Evolutionary conservation across 2,113 vertebrate species (phyloP), one percentile per base, ranked within the genome.

Genomic region (Fukomys damarensis): DNA sequence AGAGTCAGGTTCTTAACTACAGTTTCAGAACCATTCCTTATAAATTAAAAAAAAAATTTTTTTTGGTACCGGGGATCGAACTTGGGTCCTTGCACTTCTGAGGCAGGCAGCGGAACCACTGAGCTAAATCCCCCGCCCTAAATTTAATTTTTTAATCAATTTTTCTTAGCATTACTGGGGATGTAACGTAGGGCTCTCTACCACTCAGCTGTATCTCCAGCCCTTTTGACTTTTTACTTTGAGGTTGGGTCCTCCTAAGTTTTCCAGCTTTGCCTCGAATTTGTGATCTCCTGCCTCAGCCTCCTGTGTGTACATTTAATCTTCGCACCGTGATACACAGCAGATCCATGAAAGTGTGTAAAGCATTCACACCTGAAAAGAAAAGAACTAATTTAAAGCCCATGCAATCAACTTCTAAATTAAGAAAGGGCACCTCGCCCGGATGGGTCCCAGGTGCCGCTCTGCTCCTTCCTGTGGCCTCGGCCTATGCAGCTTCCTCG

Each of bases 11-110:
- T 54, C 20, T 76, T 66, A 83, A 61, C 17, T 77, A 89, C 17
- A 80, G 26, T 52, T 89, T 79, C 43, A 59, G 76, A 94, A 89
- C 22, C 17, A 58, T 58, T 82, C 85, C 24, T 80, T 85, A 59
- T 52, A 59, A 22, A 80, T 65, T 81, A 54, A 58, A 76, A n/a
- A n/a, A n/a, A n/a, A n/a, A n/a, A n/a, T 72, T 46, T 46, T n/a
- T 66, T 68, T 68, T 68, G 7, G 65, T n/a, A 68, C 65, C 35
- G 65, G 65, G 35, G 35, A 49, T 49, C 46, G 9, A 49, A 49
- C 46, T 49, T 9, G 46, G 46, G 46, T 49, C 46, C 46, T 49
- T 6, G 46, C 46, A 9, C 46, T 49, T 49, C 5, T 49, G 46
- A 5, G 9, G 46, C 46, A 49, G 46, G 46, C 46, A 9, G 46